Percentiles rank a stretch among this genome's conserved stretches.
These are phyloP conservation scores for Lithosia quadra DNA, from an alignment of 2,888 invertebrate species.

Conservation along the genomic window DNA sequence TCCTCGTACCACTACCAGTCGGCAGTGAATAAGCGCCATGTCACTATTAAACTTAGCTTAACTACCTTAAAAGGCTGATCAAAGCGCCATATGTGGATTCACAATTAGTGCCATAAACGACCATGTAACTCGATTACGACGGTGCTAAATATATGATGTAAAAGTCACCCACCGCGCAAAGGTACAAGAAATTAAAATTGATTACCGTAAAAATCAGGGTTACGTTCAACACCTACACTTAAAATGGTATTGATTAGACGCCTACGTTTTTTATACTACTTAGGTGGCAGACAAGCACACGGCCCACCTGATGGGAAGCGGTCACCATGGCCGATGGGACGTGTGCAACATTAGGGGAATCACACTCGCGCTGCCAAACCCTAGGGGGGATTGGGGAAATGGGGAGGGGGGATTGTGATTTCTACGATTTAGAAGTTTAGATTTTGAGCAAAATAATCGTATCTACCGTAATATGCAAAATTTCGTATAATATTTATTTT, in stretches of 20 bases:
- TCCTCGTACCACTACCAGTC: conserved; percentile 32
- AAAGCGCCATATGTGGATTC: conserved; percentile 61
- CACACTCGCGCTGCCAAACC: too few species aligned
- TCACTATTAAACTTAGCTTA: conserved; percentile 49
- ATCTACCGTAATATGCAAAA: neutral
- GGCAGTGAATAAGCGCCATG: conserved; percentile 37
- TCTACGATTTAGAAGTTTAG: neutral
- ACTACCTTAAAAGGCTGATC: conserved; percentile 62
- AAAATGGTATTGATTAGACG: conserved; percentile 12
- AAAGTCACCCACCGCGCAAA: conserved; percentile 40
- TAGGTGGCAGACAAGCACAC: too few species aligned
- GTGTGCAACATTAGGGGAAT: too few species aligned
- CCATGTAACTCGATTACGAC: conserved; percentile 60
- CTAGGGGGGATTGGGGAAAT: too few species aligned
- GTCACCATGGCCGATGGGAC: too few species aligned
- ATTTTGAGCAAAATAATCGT: neutral
- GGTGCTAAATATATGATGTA: conserved; percentile 53
- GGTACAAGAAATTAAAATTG: conserved; percentile 35
- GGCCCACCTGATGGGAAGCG: too few species aligned
- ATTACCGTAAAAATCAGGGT: conserved; percentile 49
- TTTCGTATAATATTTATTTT: too few species aligned
- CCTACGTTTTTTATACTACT: too few species aligned
- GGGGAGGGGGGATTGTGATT: too few species aligned
- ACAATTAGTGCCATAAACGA: conserved; percentile 49
- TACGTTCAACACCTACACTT: conserved; percentile 39